Conservation (phyloP, 2,113 vertebrate species). For the Laticauda colubrina region DNA sequence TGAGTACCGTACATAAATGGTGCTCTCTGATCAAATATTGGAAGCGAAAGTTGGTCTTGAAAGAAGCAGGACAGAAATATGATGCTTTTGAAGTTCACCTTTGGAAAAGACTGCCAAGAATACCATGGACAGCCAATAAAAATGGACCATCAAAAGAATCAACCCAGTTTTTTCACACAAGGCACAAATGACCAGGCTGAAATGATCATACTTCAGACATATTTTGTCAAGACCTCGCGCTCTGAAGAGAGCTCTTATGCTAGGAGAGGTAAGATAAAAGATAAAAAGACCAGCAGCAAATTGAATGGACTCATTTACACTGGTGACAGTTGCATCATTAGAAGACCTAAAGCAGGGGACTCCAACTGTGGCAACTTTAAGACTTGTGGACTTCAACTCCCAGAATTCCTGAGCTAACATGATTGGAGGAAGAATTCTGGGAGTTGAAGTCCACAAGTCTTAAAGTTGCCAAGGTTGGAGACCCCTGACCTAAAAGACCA, state of each 20-base stretch:
- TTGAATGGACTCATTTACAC: not conserved
- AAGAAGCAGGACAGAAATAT: not conserved
- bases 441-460: too few relatives aligned
- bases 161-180: not conserved
- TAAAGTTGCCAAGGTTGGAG: too few relatives aligned
- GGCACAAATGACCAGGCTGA: not conserved
- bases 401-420: too few relatives aligned
- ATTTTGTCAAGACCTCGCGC: not conserved
- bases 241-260: not conserved
- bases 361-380: too few relatives aligned
- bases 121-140: not conserved
- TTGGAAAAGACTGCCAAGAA: not conserved
- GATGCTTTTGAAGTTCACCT: not conserved
- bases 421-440: too few relatives aligned
- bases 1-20: not conserved
- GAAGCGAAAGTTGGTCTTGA: not conserved
- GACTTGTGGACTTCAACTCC: too few relatives aligned
- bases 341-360: not conserved
- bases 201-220: not conserved
- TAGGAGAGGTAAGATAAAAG: not conserved
- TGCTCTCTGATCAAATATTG: not conserved
- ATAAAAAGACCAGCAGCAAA: not conserved
- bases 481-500: not conserved
- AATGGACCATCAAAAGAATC: not conserved
- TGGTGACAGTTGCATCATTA: not conserved